Evolutionary conservation across 2,797 vertebrate genomes (phyloP), one percentile per base, ranked within the genome.

Genomic region (Sebastes melanostomus): DNA sequence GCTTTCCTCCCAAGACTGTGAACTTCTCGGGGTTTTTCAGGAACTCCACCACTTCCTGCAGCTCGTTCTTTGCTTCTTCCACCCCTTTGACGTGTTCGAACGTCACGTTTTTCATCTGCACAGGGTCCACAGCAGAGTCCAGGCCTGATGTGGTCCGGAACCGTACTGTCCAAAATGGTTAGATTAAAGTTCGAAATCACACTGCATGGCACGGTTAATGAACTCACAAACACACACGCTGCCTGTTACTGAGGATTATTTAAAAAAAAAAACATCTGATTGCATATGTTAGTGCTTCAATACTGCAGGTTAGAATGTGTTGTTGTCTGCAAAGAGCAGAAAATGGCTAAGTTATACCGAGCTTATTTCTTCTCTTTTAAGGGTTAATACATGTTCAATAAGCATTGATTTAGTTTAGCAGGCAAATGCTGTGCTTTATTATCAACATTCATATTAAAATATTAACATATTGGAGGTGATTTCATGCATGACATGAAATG

Each of bases 41-140:
- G 86, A 99, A 99, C 94, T 99, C 98, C 87, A 99, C 98, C 78
- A 99, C 98, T 83, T 99, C 98, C 83, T 98, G 98, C 83, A 99
- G 96, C 93, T 99, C 98, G 16, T 98, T 97, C 86, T 99, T 99
- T 59, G 98, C 98, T 92, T 99, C 98, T 52, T 99, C 98, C 8
- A 97, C 97, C 24, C 98, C 98, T 93, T 99, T 99, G 72, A 99
- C 98, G 0, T 99, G 98, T 46, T 99, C 98, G 18, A 99, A 99
- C 1, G 97, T 99, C 89, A 99, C 97, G 34, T 98, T 99, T 94
- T 99, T 99, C 97, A 99, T 84, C 85, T 98, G 97, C 73, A 99
- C 97, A 4, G 98, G 98, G 91, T 99, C 98, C 88, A 99, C 97
- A 4, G 97, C 97, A 46, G 97, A 97, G 95, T 98, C 98, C 94